Evolutionary conservation across 2,888 invertebrate species (phyloP), one percentile per base, ranked within the genome.

Genomic region (Noctua janthe): DNA sequence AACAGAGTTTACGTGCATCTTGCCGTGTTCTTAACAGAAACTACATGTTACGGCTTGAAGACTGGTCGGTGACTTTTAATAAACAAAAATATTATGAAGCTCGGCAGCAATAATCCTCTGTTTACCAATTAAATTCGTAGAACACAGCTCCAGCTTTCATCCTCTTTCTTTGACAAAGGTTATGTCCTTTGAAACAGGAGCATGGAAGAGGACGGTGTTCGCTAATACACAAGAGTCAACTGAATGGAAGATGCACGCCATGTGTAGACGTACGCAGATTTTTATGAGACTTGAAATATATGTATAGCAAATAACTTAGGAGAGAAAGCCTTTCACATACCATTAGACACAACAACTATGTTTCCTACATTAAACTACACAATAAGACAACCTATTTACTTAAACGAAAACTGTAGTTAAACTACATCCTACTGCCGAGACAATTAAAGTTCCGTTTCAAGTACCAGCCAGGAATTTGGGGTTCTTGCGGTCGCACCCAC

Each of bases 391-490:
- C 76, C 76, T 83, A 86, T 83, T 84, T 87, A 85, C 81, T 86
- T 79, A 72, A 83, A 89, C 71, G 85, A 81, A 89, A 87, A 85
- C 85, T 74, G 76, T 85, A 88, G 78, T 87, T 85, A 85, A 90
- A 90, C 83, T 87, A 86, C 81, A 76, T 87, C 67, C 72, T 77
- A 77, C 85, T 81, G 70, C 76, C 59, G 81, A 87, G 81, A 90
- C 88, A 90, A 91, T 91, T 91, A 92, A 89, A 90, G 87, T 87
- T 88, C 88, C 86, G 85, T 89, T 89, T 85, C 85, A 89, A 87
- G 87, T 80, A 85, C 77, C 78, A 83, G 81, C 80, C 82, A 89
- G 89, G 90, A 87, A 91, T 92, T 90, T 82, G 81, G 88, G 87
- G 88, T 88, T 89, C 84, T 87, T 87, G 92, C 84, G 91, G 91